A percentile compares a stretch with the other conserved stretches of the same genome.
Evolutionary conservation across 2,797 vertebrate species (phyloP).

Genomic region (Sebastes vulpes): DNA sequence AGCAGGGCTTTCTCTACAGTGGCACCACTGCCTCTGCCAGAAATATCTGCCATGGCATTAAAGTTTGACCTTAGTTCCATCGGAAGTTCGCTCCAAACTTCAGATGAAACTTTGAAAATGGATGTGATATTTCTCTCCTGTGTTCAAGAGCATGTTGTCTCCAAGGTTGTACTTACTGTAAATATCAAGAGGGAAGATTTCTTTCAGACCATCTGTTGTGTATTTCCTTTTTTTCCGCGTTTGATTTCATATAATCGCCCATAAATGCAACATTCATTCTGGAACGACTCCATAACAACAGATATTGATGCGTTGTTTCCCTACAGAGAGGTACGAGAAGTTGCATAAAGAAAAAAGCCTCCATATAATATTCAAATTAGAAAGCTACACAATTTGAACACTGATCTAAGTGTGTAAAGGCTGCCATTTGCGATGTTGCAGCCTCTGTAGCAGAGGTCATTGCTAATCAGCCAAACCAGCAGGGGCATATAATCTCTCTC

Average conservation of each 20-base stretch:
- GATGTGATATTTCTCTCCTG: slow-evolving; percentile 7
- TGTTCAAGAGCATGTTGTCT: slow-evolving; percentile 1
- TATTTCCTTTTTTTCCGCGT: background rate
- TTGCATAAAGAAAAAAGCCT: background rate
- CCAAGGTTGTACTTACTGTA: slow-evolving; percentile 11
- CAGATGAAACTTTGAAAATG: slow-evolving; percentile 6
- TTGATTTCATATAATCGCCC: slow-evolving; percentile 1
- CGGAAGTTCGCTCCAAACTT: slow-evolving; percentile 30
- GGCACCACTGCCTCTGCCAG: background rate
- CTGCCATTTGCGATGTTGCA: slow-evolving; percentile 30
- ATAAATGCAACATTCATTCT: background rate
- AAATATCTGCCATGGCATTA: slow-evolving; percentile 34
- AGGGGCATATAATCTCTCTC: slow-evolving; percentile 60
- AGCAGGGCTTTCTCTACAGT: slow-evolving; percentile 36
- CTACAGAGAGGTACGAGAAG: background rate
- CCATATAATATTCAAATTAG: background rate
- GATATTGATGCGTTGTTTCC: background rate
- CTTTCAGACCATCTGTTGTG: slow-evolving; percentile 14
- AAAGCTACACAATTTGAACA: slow-evolving; percentile 2
- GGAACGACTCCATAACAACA: background rate
- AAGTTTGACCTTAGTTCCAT: slow-evolving; percentile 20
- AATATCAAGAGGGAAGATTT: slow-evolving; percentile 19
- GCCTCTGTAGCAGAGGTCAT: slow-evolving; percentile 48
- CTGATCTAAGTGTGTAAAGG: slow-evolving; percentile 21
- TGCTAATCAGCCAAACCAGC: slow-evolving; percentile 66